Conservation (phyloP, 1,140 invertebrate species). For the Andricus grossulariae region DNA sequence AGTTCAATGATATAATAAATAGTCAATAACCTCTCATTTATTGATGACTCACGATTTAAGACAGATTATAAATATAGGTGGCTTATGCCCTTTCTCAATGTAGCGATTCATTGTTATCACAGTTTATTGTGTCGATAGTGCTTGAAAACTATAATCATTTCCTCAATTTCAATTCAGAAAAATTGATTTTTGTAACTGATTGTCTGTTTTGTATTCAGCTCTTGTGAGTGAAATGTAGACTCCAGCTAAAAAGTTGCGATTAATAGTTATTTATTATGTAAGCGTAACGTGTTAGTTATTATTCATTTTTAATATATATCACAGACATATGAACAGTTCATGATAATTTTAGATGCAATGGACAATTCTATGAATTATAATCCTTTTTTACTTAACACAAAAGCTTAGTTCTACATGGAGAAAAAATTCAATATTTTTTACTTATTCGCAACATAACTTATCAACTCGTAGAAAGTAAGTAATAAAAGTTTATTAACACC, state of each 20-base stretch:
- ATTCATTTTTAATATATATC: too few relatives aligned
- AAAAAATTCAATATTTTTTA: too few relatives aligned
- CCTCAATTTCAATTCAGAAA: slow-evolving; percentile 2
- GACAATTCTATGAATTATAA: too few relatives aligned
- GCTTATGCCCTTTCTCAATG: slow-evolving; percentile 19
- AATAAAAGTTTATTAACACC: too few relatives aligned
- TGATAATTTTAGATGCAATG: too few relatives aligned
- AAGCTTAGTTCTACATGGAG: too few relatives aligned
- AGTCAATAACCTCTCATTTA: slow-evolving; percentile 10
- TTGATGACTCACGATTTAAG: slow-evolving; percentile 12
- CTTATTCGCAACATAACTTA: too few relatives aligned
- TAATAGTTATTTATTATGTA: too few relatives aligned
- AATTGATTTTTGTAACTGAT: neutral
- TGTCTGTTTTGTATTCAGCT: neutral
- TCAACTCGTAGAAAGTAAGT: too few relatives aligned
- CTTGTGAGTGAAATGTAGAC: neutral
- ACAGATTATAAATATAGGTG: slow-evolving; percentile 6
- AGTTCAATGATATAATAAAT: slow-evolving; percentile 19
- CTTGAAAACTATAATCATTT: slow-evolving; percentile 16
- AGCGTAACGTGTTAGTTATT: too few relatives aligned
- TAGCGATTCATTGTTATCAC: slow-evolving; percentile 18
- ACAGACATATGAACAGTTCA: too few relatives aligned
- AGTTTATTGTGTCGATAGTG: slow-evolving; percentile 26
- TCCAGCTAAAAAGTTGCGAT: neutral
- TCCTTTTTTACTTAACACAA: too few relatives aligned